Percentiles rank a stretch among this genome's conserved stretches.
Conservation (phyloP, 2,797 vertebrate genomes). For the Clamator glandarius region DNA sequence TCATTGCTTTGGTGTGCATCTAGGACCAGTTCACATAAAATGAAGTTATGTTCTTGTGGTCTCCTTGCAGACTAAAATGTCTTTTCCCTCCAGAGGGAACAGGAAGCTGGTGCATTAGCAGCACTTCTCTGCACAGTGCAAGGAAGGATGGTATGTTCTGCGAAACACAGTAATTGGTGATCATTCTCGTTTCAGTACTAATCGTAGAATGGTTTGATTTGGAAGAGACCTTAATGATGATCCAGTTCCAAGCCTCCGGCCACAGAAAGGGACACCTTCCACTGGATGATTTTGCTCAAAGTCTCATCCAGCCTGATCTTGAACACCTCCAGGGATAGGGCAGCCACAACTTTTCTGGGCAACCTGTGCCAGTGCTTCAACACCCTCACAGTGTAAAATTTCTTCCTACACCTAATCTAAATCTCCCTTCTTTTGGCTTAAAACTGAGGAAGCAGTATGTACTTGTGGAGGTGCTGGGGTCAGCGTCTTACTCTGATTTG, state of each 20-base stretch:
- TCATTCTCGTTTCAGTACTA: neutral
- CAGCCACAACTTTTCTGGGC: too few relatives aligned
- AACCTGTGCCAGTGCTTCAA: too few relatives aligned
- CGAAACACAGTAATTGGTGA: neutral
- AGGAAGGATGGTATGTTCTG: accelerated
- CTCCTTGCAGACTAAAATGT: neutral
- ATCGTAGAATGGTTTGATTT: neutral
- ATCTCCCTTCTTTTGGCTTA: too few relatives aligned
- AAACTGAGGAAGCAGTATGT: neutral
- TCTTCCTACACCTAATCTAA: too few relatives aligned
- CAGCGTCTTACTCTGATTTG: neutral
- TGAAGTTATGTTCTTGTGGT: neutral
- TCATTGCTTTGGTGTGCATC: neutral
- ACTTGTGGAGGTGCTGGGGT: neutral
- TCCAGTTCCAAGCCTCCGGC: too few relatives aligned
- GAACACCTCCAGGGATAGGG: too few relatives aligned
- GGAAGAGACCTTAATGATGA: too few relatives aligned
- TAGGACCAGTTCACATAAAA: neutral
- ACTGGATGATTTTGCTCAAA: too few relatives aligned
- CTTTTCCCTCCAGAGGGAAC: accelerated
- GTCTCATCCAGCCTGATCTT: too few relatives aligned
- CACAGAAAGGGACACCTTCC: too few relatives aligned
- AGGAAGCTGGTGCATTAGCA: neutral
- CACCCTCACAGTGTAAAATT: too few relatives aligned
- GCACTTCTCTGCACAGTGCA: accelerated